phyloP scores from a whole-genome alignment of 2,113 vertebrate genomes.

The Jaculus jaculus region DNA sequence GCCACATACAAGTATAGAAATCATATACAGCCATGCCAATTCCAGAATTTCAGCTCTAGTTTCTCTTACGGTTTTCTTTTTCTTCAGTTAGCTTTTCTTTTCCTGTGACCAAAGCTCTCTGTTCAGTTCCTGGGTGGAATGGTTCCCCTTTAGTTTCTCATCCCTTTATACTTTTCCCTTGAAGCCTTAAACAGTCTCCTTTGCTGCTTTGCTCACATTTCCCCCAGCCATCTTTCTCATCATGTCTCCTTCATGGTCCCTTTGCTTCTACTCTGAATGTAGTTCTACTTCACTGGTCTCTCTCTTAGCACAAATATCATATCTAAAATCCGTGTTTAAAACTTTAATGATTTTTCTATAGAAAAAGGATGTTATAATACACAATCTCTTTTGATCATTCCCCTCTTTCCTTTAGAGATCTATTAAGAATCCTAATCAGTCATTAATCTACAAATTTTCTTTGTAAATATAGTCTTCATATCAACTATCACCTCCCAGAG shows the following conservation, averaged over 20 bases:
- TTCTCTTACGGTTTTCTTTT: background rate
- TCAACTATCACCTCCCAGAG: background rate
- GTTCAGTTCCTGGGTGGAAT: background rate
- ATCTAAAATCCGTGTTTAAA: conserved; percentile 46
- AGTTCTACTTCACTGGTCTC: background rate
- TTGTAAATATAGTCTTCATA: background rate
- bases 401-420: background rate
- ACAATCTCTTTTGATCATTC: background rate
- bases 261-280: background rate
- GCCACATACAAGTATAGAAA: background rate
- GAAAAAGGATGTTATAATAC: conserved; percentile 19
- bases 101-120: background rate
- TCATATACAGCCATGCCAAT: background rate
- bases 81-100: background rate
- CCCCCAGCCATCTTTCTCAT: background rate
- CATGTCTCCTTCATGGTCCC: background rate
- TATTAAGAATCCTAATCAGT: background rate
- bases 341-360: conserved; percentile 29
- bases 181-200: background rate
- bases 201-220: background rate
- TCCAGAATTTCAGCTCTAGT: background rate
- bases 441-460: conserved; percentile 11
- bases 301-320: conserved; percentile 6
- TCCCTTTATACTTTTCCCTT: background rate
- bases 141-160: background rate